Evolutionary conservation across 2,797 vertebrate genomes (phyloP).

Genomic region (Intellagama lesueurii): DNA sequence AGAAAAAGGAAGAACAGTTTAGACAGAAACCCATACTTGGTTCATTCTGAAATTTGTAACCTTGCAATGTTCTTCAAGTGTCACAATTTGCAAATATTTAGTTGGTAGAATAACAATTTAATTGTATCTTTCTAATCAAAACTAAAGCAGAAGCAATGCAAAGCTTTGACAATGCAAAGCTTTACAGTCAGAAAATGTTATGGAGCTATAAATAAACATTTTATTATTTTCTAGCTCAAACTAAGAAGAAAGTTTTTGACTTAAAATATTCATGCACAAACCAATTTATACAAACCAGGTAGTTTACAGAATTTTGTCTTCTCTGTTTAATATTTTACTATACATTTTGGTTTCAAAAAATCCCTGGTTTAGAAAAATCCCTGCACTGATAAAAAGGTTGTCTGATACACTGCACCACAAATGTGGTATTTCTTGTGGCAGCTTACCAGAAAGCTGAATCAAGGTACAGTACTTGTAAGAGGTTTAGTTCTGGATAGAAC

Average conservation of each 20-base stretch:
- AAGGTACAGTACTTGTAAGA: conserved; percentile 92
- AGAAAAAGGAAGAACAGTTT: conserved; percentile 66
- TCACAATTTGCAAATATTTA: conserved; percentile 72
- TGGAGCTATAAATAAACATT: conserved; percentile 72
- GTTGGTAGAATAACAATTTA: conserved; percentile 75
- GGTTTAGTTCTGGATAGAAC: conserved; percentile 81
- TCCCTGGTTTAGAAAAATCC: conserved; percentile 64
- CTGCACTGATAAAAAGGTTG: conserved; percentile 65
- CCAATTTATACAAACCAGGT: conserved; percentile 71
- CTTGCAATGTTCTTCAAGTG: conserved; percentile 72
- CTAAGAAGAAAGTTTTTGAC: conserved; percentile 61
- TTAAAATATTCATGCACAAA: conserved; percentile 75
- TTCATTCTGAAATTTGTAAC: conserved; percentile 74
- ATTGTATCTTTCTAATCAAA: conserved; percentile 75
- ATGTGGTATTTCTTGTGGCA: conserved; percentile 83
- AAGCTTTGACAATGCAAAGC: conserved; percentile 45
- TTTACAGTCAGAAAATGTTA: conserved; percentile 66
- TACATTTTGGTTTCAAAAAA: conserved; percentile 69
- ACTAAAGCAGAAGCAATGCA: conserved; percentile 66
- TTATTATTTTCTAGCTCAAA: conserved; percentile 69
- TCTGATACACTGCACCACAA: conserved; percentile 77
- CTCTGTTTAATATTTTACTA: conserved; percentile 71
- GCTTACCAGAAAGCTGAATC: conserved; percentile 82
- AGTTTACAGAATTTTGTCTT: conserved; percentile 72
- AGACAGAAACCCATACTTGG: conserved; percentile 63